Base-by-base conservation (phyloP, 2,797 vertebrate genomes). In the Chromobotia macracanthus region DNA sequence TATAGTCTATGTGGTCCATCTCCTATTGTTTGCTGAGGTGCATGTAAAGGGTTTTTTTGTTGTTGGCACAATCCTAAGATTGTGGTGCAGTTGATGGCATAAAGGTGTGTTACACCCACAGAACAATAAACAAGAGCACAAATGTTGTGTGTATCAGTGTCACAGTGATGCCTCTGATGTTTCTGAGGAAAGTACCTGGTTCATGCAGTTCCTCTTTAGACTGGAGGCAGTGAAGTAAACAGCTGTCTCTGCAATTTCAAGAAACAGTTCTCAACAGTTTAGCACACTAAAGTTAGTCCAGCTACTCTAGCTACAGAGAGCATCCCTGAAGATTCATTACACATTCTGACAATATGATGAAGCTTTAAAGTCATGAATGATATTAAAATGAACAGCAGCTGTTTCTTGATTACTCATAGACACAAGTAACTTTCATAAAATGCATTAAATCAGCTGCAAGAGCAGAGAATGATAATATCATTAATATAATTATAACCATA, bases 401-500 rank as follows among this genome's bases (percentile, higher is more conserved):
- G 3, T 75, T 50, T 48, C 73, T 35, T 25, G 4, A 56, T n/a
- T 50, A 6, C 74, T 44, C 21, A 66, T 13, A 35, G 28, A 75
- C n/a, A 0, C 11, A 48, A n/a, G 21, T 60, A 19, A 4, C 23
- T 71, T 65, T 64, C 70, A 12, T 58, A 58, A 87, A 71, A 73
- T 70, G 35, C 78, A 67, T 68, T 46, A 15, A 83, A 70, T 75
- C 76, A 56, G 31, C 56, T 71, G 79, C 56, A 79, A 84, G 89
- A 90, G 73, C 80, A 77, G 83, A 84, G 73, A 83, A 85, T 83
- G 86, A 88, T 88, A 89, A 84, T 84, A 81, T 87, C 86, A 89
- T 91, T 90, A 90, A 88, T 89, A 88, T 88, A 84, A 77, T 87
- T 88, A 90, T 91, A 77, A 86, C 56, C 84, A 76, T 80, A 9